Percentiles rank a stretch among this genome's conserved stretches.
phyloP scores from a whole-genome alignment of 2,113 vertebrate genomes.

The Galemys pyrenaicus region DNA sequence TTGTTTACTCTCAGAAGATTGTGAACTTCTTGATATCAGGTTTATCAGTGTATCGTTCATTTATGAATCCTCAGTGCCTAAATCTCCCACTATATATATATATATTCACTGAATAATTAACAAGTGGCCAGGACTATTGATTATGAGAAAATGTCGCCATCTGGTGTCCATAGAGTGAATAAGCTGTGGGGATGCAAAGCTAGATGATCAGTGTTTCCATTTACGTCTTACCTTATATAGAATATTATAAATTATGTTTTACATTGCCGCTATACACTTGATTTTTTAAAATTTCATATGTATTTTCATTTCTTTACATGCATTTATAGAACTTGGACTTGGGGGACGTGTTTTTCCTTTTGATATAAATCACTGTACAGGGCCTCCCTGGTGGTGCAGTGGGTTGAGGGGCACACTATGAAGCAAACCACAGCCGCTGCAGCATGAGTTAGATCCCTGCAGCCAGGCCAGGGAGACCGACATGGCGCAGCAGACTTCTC shows the following conservation, averaged over 20 bases:
- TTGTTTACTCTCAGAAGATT: not conserved
- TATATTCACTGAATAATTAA: not conserved
- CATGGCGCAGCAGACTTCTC: too few relatives aligned
- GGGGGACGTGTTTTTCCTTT: too few relatives aligned
- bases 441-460: too few relatives aligned
- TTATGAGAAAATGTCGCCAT: conserved; percentile 51
- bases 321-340: not conserved
- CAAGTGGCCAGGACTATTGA: not conserved
- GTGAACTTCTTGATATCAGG: not conserved
- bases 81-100: not conserved
- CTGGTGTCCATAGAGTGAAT: conserved; percentile 44
- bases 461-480: too few relatives aligned
- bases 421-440: too few relatives aligned
- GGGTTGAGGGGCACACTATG: too few relatives aligned
- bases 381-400: too few relatives aligned
- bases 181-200: not conserved
- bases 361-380: too few relatives aligned
- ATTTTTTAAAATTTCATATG: not conserved
- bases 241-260: not conserved
- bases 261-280: not conserved
- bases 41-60: not conserved
- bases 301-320: not conserved
- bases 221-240: not conserved
- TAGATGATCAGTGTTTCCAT: not conserved
- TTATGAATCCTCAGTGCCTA: not conserved